Evolutionary conservation across 2,113 vertebrate genomes (phyloP), one percentile per base, ranked within the genome.

Genomic region (Cervus canadensis): DNA sequence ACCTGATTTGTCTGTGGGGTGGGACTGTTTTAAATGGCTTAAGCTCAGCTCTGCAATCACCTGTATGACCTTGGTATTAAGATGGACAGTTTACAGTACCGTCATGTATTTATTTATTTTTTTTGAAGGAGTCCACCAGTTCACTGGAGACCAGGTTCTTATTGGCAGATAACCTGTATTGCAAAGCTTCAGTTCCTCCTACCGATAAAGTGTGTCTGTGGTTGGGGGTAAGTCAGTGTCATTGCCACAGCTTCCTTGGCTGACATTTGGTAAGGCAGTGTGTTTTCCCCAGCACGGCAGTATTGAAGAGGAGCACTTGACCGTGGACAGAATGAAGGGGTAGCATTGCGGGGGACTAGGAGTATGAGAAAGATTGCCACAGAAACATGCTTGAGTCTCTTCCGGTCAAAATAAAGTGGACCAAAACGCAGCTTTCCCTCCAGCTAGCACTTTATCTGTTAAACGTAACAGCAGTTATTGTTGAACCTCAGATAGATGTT

Each of bases 171-270:
- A 99, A 99, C 89, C 99, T 99, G 97, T 99, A 99, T 98, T 99
- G 99, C 99, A 99, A 99, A 99, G 99, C 99, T 87, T 99, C 99
- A 0, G 99, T 99, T 98, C 99, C 99, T 84, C 99, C 99, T 97
- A 99, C 99, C 26, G 99, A 99, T 97, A 99, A 99, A 99, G 99
- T 99, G 88, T 99, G 99, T 98, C 99, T 99, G 98, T 99, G 99
- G 99, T 98, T 99, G 97, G 99, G 99, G 99, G 99, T 99, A 98
- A 99, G 99, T 99, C 96, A 90, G 67, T 43, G 28, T 52, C 92
- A 48, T 7, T 43, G 15, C 33, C 2, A 12, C 30, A 87, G 48
- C 40, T 88, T 94, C 43, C 50, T 59, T 9, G 67, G 76, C 67
- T 60, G 56, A 57, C 54, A 13, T 45, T 74, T 91, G 91, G 60